These are phyloP conservation scores for Lepas anatifera DNA, from an alignment of 2,888 invertebrate genomes.

Conservation along the genomic window DNA sequence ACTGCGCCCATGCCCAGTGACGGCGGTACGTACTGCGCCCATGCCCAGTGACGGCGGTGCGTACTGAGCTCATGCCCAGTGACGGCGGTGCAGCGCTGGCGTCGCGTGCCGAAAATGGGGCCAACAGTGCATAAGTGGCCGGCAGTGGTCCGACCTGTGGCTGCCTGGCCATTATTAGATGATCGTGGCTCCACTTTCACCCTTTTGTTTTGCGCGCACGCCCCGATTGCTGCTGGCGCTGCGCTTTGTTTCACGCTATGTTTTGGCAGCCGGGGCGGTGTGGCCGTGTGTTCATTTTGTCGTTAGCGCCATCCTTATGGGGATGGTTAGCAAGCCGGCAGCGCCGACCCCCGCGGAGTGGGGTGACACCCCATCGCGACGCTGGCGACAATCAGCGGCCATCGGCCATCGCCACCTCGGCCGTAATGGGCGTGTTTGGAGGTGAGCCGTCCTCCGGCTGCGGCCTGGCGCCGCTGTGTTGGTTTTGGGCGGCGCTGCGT, in stretches of 20 bases:
- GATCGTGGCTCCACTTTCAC: not conserved
- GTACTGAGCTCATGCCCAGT: no score
- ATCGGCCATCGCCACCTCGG: no score
- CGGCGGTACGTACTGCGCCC: no score
- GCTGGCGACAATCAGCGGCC: not conserved
- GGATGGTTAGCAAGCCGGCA: not conserved
- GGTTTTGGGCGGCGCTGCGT: no score
- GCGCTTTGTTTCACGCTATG: not conserved
- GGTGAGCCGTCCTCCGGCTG: not conserved
- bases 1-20: no score
- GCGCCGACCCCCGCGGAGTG: not conserved
- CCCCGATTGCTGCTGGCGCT: not conserved
- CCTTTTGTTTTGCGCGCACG: no score
- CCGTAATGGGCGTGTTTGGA: not conserved
- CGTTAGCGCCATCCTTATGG: conserved; percentile 1
- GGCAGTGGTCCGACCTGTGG: no score
- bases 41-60: no score
- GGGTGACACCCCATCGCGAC: not conserved
- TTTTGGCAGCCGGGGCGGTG: not conserved
- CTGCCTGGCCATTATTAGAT: not conserved
- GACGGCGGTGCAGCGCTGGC: no score
- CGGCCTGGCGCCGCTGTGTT: not conserved
- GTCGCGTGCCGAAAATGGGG: not conserved
- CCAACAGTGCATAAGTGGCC: no score
- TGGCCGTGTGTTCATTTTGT: not conserved